Conservation (phyloP, 2,113 vertebrate genomes). For the Orthochromis malagaraziensis region DNA sequence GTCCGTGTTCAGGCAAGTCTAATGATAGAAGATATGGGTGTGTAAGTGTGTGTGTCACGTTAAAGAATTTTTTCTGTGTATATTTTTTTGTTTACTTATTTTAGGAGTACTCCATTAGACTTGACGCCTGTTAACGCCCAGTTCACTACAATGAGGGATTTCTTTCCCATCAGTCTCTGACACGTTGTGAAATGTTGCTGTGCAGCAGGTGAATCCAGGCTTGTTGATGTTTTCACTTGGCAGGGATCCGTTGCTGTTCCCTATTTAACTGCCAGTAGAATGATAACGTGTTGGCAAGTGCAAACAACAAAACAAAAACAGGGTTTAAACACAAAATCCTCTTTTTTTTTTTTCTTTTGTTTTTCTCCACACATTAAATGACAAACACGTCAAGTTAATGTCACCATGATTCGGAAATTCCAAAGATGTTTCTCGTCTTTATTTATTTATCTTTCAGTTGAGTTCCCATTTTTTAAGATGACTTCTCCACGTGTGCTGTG, state of each 20-base stretch:
- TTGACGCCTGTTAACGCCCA: not conserved
- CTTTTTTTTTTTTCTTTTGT: accelerated
- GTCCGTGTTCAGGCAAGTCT: constrained; percentile 72
- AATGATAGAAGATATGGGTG: constrained; percentile 65
- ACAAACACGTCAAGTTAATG: not conserved
- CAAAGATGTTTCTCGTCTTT: not conserved
- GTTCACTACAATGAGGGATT: not conserved
- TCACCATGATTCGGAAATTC: not conserved
- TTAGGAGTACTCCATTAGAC: not conserved
- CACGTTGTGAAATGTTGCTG: not conserved
- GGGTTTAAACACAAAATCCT: not conserved
- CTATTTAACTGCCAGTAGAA: not conserved
- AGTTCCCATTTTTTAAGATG: constrained; percentile 18
- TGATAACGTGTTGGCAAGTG: not conserved
- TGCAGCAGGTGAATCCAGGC: not conserved
- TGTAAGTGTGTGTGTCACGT: constrained; percentile 66
- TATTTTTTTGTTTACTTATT: not conserved
- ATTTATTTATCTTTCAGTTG: not conserved
- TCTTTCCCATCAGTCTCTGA: not conserved
- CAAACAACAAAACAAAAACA: not conserved
- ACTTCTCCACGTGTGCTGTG: not conserved
- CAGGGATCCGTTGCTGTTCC: not conserved
- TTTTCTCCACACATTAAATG: not conserved
- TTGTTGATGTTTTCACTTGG: not conserved
- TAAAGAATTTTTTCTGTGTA: not conserved